Evolutionary conservation across 2,797 vertebrate species (phyloP), one percentile per base, ranked within the genome.

Genomic region (Aulostomus chinensis): DNA sequence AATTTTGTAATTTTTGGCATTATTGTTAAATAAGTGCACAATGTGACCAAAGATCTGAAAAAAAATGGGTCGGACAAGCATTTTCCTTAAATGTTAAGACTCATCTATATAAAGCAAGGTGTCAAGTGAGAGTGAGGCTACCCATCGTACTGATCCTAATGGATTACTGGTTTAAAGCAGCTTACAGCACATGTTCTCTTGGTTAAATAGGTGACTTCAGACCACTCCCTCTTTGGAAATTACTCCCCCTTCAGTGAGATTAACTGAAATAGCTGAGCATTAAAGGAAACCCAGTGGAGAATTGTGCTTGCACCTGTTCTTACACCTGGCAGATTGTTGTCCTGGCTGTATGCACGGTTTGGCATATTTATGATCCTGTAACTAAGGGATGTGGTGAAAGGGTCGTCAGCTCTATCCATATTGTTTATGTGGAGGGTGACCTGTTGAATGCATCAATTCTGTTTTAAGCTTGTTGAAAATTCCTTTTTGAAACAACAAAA

Each of bases 151-250:
- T 67, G 55, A 65, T 59, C 74, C 66, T 49, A 25, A 17, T 38
- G 58, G 74, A 84, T 87, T 81, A 83, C 31, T 33, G 33, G 51
- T 45, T 64, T 59, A 81, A 88, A 85, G 73, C 68, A 42, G 82
- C 76, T 87, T 87, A 83, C 9, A 20, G 37, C 51, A 32, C 68
- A 65, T 41, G 53, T 57, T 58, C 34, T 58, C 20, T 55, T 42
- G 64, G 68, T 76, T 53, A 66, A 66, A 75, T 28, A 47, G 41
- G 58, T 67, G 55, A 69, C 37, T 68, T 66, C 22, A 45, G 45
- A 49, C 26, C 26, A 21, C 33, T 18, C 36, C 26, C 45, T 55
- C 34, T 21, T 50, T 12, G 18, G 36, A 15, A 15, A 32, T 48
- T 18, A 5, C 45, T 41, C 40, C n/a, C 61, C 41, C 8, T 24